Evolutionary conservation across 2,113 vertebrate genomes (phyloP).

Genomic region (Scatophagus argus): DNA sequence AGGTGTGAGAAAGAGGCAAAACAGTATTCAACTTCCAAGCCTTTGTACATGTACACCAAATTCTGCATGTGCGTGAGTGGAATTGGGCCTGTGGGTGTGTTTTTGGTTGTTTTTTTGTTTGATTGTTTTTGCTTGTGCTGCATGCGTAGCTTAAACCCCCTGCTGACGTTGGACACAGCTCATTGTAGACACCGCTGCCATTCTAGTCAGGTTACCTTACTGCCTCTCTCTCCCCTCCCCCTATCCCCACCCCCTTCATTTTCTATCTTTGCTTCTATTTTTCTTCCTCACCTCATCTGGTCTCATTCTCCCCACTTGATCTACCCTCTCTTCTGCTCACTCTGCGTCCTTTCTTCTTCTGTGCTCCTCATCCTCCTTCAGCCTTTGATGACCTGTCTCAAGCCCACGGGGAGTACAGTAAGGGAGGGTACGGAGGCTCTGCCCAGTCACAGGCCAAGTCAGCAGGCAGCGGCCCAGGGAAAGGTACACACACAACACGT

Average conservation of each 20-base stretch:
- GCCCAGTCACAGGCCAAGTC: conserved; percentile 94
- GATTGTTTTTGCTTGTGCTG: conserved; percentile 78
- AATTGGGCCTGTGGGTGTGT: conserved; percentile 45
- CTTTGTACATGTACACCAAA: conserved; percentile 22
- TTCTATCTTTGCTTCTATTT: conserved; percentile 11
- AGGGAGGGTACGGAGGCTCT: conserved; percentile 93
- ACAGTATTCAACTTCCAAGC: neutral
- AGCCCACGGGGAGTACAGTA: conserved; percentile 94
- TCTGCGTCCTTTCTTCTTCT: conserved; percentile 52
- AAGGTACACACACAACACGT: conserved; percentile 87
- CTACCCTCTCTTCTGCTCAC: conserved; percentile 45
- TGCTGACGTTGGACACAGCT: conserved; percentile 69
- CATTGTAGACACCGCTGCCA: conserved; percentile 65
- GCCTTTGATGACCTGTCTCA: conserved; percentile 96
- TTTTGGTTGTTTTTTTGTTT: too few species aligned
- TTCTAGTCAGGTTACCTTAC: conserved; percentile 80
- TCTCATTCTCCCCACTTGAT: conserved; percentile 29
- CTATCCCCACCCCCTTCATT: conserved; percentile 16
- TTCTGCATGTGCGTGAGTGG: conserved; percentile 75
- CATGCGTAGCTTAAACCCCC: conserved; percentile 76
- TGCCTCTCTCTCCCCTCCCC: conserved; percentile 72
- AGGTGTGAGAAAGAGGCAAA: neutral
- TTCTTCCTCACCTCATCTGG: conserved; percentile 39
- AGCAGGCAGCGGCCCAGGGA: conserved; percentile 91
- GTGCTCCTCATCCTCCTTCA: conserved; percentile 74